phyloP scores from a whole-genome alignment of 2,888 invertebrate genomes.

The Lapara coniferarum region DNA sequence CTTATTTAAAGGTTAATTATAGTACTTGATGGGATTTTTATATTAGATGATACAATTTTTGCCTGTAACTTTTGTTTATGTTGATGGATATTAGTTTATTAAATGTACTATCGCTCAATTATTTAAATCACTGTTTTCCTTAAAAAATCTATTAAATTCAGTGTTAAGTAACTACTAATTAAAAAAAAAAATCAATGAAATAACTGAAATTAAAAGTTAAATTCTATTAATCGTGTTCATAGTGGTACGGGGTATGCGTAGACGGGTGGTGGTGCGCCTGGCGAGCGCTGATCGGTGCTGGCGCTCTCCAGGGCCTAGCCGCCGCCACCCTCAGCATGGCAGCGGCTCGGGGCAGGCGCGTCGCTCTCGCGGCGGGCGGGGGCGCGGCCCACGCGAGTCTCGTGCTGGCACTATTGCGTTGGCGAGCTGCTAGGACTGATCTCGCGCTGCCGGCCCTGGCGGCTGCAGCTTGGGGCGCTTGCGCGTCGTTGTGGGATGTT shows the following conservation, averaged over 20 bases:
- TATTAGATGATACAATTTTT: too few relatives aligned
- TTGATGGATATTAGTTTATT: too few relatives aligned
- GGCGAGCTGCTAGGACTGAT: constrained; percentile 92
- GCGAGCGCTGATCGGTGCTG: constrained; percentile 89
- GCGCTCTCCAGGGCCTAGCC: constrained; percentile 89
- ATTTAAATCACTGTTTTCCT: too few relatives aligned
- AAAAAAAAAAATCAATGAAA: too few relatives aligned
- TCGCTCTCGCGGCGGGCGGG: constrained; percentile 90
- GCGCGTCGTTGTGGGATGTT: constrained; percentile 93
- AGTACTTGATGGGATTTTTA: too few relatives aligned
- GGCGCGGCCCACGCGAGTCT: constrained; percentile 92
- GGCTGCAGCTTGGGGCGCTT: constrained; percentile 93
- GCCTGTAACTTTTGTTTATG: too few relatives aligned
- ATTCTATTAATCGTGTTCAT: constrained; percentile 33
- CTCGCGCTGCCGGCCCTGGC: constrained; percentile 92
- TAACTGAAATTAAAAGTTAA: too few relatives aligned
- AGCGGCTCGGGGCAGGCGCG: constrained; percentile 87
- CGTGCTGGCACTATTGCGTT: constrained; percentile 88
- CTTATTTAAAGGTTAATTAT: constrained; percentile 88
- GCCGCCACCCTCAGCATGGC: constrained; percentile 92
- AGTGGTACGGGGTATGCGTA: constrained; percentile 93
- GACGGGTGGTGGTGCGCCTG: constrained; percentile 89
- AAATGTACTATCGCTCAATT: too few relatives aligned
- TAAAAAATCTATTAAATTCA: too few relatives aligned
- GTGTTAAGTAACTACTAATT: too few relatives aligned